Conservation (phyloP, 2,113 vertebrate genomes). For the Microtus richardsoni region DNA sequence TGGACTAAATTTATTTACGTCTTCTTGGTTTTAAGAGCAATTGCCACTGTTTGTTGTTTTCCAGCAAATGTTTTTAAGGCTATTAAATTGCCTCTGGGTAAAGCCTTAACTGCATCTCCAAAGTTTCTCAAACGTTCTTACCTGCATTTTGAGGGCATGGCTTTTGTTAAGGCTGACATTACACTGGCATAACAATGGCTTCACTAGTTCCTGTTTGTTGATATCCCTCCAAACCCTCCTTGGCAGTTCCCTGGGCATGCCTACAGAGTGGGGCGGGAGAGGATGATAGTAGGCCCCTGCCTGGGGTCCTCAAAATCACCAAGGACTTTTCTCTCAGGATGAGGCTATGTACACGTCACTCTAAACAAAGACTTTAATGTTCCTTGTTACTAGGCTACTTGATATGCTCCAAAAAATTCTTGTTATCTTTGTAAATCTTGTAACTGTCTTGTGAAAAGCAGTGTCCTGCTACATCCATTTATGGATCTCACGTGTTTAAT, state of each 20-base stretch:
- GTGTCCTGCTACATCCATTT: not conserved
- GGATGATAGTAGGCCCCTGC: not conserved
- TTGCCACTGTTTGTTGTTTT: not conserved
- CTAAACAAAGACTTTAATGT: not conserved
- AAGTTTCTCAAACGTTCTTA: not conserved
- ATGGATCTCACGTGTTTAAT: not conserved
- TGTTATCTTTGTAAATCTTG: not conserved
- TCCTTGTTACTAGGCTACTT: not conserved
- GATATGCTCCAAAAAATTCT: not conserved
- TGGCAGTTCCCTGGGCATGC: not conserved
- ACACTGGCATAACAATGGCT: not conserved
- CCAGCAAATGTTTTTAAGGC: constrained; percentile 20
- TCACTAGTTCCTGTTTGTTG: not conserved
- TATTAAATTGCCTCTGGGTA: constrained; percentile 64
- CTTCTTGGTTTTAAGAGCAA: not conserved
- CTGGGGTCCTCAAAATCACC: not conserved
- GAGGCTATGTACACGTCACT: not conserved
- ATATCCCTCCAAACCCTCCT: not conserved
- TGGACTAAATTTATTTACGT: not conserved
- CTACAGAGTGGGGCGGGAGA: not conserved
- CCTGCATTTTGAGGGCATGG: not conserved
- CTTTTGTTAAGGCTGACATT: not conserved
- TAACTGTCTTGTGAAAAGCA: not conserved
- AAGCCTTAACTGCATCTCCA: constrained; percentile 58
- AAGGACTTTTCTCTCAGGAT: not conserved